phyloP scores from a whole-genome alignment of 2,113 vertebrate species.

The Bambusicola thoracicus region DNA sequence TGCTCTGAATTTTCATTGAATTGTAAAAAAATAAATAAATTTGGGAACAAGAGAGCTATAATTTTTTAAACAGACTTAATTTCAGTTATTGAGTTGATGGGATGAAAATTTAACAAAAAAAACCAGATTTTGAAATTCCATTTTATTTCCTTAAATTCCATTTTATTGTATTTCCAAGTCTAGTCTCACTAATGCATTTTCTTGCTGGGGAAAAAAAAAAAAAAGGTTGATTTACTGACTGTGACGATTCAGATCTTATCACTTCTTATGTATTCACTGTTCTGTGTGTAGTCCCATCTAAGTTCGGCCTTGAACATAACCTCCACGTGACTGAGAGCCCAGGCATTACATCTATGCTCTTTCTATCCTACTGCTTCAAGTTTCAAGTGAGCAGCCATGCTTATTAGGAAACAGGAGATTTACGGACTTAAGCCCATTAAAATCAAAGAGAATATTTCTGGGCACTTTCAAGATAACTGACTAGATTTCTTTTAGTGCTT shows the following conservation, averaged over 20 bases:
- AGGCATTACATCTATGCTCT: neutral
- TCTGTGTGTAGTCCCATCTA: neutral
- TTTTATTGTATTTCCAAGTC: neutral
- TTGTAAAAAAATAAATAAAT: neutral
- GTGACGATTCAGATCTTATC: neutral
- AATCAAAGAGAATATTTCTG: neutral
- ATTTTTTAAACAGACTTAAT: neutral
- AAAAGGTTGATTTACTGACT: neutral
- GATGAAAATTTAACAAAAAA: neutral
- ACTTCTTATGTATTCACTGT: neutral
- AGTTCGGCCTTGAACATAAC: neutral
- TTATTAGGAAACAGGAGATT: neutral
- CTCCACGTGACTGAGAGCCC: neutral
- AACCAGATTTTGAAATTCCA: neutral
- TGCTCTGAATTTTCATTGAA: neutral
- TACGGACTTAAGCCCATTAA: neutral
- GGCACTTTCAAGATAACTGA: neutral
- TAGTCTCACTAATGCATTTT: neutral
- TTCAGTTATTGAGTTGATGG: neutral
- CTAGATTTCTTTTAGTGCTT: neutral
- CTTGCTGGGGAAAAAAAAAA: neutral
- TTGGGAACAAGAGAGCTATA: neutral
- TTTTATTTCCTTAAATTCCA: neutral
- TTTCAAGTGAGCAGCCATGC: accelerated
- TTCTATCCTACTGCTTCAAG: neutral